Evolutionary conservation across 2,888 invertebrate genomes (phyloP).

Genomic region (Herminia tarsipennalis): DNA sequence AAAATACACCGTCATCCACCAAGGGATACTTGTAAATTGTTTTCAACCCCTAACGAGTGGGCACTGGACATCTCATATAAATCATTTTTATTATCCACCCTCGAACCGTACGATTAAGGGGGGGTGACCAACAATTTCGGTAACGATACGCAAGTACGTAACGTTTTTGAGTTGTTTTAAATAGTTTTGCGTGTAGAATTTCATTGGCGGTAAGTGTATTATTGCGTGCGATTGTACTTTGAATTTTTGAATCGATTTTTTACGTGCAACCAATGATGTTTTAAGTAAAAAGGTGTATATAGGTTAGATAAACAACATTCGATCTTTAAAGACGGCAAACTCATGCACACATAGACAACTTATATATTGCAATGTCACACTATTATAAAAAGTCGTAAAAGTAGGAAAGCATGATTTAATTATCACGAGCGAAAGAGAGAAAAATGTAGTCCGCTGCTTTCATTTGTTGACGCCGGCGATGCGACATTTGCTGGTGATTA

Average conservation of each 20-base stretch:
- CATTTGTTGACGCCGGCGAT: too few relatives aligned
- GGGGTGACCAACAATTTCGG: constrained; percentile 69
- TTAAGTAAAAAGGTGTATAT: too few relatives aligned
- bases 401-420: too few relatives aligned
- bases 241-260: not conserved
- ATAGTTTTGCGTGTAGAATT: constrained; percentile 62
- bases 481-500: too few relatives aligned
- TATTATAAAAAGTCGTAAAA: too few relatives aligned
- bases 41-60: constrained; percentile 77
- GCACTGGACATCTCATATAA: constrained; percentile 78
- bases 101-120: constrained; percentile 54
- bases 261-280: too few relatives aligned
- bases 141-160: constrained; percentile 51
- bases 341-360: too few relatives aligned
- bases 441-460: too few relatives aligned
- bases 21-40: constrained; percentile 74
- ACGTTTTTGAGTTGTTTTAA: constrained; percentile 70
- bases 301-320: too few relatives aligned
- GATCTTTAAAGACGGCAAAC: too few relatives aligned
- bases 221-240: not conserved
- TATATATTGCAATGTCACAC: too few relatives aligned
- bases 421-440: too few relatives aligned
- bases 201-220: constrained; percentile 58
- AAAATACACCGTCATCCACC: constrained; percentile 59
- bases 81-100: constrained; percentile 80